Conservation (phyloP, 1,140 invertebrate genomes). For the Berghia stephanieae region DNA sequence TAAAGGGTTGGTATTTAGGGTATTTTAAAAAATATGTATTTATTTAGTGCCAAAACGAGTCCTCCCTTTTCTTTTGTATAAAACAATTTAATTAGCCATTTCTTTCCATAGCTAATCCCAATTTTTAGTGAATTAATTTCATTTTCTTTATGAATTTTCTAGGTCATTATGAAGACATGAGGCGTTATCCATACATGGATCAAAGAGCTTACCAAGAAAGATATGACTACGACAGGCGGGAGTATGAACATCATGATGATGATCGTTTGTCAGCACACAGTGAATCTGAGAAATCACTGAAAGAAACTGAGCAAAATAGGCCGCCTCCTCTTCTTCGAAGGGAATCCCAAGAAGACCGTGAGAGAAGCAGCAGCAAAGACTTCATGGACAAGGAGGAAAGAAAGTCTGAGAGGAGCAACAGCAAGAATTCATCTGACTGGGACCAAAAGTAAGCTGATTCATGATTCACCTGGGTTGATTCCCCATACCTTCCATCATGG, state of each 20-base stretch:
- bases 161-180: slow-evolving; percentile 51
- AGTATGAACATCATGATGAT: neutral
- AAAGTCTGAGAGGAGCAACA: slow-evolving; percentile 38
- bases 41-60: no score
- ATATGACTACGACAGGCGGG: slow-evolving; percentile 59
- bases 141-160: slow-evolving; percentile 22
- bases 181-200: slow-evolving; percentile 51
- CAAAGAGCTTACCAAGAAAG: slow-evolving; percentile 54
- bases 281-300: slow-evolving; percentile 34
- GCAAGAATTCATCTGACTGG: slow-evolving; percentile 41
- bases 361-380: slow-evolving; percentile 62
- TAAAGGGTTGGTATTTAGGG: no score
- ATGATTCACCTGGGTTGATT: neutral
- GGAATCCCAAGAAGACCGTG: slow-evolving; percentile 36
- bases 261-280: neutral
- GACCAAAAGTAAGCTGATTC: slow-evolving; percentile 31
- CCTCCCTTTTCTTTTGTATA: no score
- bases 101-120: no score
- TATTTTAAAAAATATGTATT: no score
- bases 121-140: no score
- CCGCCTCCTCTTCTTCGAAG: slow-evolving; percentile 16
- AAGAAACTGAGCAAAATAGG: slow-evolving; percentile 43
- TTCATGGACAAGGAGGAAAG: slow-evolving; percentile 67
- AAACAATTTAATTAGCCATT: no score
- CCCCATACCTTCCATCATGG: neutral